Base-by-base conservation (phyloP, 2,797 vertebrate species). In the Nannoperca australis region DNA sequence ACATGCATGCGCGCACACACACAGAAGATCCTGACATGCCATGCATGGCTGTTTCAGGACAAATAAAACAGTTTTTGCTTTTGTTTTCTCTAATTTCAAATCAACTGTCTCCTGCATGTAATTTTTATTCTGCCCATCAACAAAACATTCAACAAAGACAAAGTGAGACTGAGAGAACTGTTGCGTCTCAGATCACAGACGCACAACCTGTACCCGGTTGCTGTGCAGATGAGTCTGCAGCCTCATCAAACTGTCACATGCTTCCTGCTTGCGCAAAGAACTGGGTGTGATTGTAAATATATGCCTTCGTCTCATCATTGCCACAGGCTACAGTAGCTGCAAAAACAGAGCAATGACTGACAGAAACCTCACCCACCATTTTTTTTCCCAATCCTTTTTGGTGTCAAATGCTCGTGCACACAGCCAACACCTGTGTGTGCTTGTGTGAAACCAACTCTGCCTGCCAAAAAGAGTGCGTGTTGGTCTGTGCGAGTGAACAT, bases 151-250 rank as follows among this genome's bases (percentile, higher is more conserved):
- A 69, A 40, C 63, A 68, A 76, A 79, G 62, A 24, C 44, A 88
- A 83, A 85, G 68, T 79, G 75, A 82, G 58, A 76, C 74, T n/a
- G 27, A 24, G 36, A 54, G 54, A 64, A 18, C 61, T 50, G 70
- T 40, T 40, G 70, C 44, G 5, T 84, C 61, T 83, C 78, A 22
- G 40, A 50, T 84, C 70, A 50, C 71, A 34, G 47, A 59, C 7
- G 18, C 18, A 13, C 6, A 14, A 13, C 78, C 58, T 63, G 61
- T 56, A 12, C 32, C 40, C 7, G 2, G 66, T 80, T 55, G 36
- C 66, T 54, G 72, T 76, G 70, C 76, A 76, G 81, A 79, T 83
- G 78, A 83, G 62, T 70, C 13, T 49, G 47, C 49, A 59, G 73
- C 58, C 68, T 51, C 78, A 89, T 76, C 30, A 70, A 47, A 69